Evolutionary conservation across 2,888 invertebrate genomes (phyloP), one percentile per base, ranked within the genome.

Genomic region (Drosophila kambysellisi): DNA sequence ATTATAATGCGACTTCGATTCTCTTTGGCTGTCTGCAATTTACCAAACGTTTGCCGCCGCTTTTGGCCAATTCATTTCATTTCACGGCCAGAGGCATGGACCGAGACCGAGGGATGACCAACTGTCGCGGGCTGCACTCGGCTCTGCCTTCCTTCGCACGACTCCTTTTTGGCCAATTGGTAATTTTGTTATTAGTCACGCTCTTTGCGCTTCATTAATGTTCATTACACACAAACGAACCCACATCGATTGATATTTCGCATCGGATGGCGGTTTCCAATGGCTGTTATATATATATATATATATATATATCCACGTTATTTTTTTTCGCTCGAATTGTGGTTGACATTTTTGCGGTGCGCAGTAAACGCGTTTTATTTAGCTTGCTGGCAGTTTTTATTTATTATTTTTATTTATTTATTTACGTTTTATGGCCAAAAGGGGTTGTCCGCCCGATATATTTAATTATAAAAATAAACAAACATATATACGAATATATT

Each of bases 121-220:
- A 66, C 66, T 82, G 83, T 84, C 83, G 88, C 82, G 85, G 73
- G 30, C 63, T 46, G 48, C 30, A 43, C 58, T 53, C 43, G 12
- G 12, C 12, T 2, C 35, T 35, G 17, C 17, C 29, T n/a, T 43
- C 15, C 52, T 30, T 46, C 11, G 41, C 57, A 52, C 39, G 67
- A 54, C 75, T 83, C 81, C 81, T 64, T 79, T 81, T 85, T 89
- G 85, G 83, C 88, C 88, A 86, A 87, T 87, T 89, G 89, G 87
- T 83, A 87, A 87, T 89, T 87, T 88, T 82, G 86, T 79, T 87
- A 87, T 87, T 87, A 87, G 87, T 89, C 90, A 89, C 87, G 87
- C 87, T 89, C 86, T 87, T 89, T 88, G 87, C 87, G 87, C 88
- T 87, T 89, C 87, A 89, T 87, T 87, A 87, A 87, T 89, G 87